phyloP scores from a whole-genome alignment of 2,113 vertebrate species.

The Alouatta palliata region DNA sequence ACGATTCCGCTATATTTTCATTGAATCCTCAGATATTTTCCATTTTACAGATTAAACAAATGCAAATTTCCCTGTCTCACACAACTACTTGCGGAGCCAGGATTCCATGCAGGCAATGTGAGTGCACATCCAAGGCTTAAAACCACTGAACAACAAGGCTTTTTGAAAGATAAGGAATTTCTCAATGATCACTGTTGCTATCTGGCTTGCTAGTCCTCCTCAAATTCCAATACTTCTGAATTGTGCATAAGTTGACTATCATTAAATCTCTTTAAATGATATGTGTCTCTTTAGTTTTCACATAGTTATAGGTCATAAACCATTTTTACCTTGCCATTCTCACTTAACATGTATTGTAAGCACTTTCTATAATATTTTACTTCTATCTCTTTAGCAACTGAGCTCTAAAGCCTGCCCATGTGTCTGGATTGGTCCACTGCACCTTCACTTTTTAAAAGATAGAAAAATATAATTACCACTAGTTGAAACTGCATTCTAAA shows the following conservation, averaged over 20 bases:
- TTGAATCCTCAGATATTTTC: not conserved
- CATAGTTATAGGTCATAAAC: not conserved
- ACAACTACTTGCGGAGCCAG: not conserved
- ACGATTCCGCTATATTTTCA: not conserved
- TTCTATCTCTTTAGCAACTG: not conserved
- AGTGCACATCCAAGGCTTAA: not conserved
- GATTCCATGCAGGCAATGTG: not conserved
- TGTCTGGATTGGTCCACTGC: not conserved
- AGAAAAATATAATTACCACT: not conserved
- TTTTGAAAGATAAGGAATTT: not conserved
- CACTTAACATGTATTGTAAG: not conserved
- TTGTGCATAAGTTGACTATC: not conserved
- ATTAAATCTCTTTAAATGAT: not conserved
- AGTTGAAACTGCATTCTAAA: not conserved
- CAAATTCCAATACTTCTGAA: not conserved
- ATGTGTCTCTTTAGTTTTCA: not conserved
- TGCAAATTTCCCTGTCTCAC: not conserved
- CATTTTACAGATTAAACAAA: constrained; percentile 5
- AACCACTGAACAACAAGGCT: not conserved
- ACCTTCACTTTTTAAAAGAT: not conserved
- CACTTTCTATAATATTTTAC: not conserved
- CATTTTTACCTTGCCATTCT: not conserved
- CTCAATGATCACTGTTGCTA: not conserved
- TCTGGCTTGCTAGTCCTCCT: not conserved
- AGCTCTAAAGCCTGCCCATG: not conserved